Base-by-base conservation (phyloP, 2,797 vertebrate genomes). In the Acanthopagrus latus region DNA sequence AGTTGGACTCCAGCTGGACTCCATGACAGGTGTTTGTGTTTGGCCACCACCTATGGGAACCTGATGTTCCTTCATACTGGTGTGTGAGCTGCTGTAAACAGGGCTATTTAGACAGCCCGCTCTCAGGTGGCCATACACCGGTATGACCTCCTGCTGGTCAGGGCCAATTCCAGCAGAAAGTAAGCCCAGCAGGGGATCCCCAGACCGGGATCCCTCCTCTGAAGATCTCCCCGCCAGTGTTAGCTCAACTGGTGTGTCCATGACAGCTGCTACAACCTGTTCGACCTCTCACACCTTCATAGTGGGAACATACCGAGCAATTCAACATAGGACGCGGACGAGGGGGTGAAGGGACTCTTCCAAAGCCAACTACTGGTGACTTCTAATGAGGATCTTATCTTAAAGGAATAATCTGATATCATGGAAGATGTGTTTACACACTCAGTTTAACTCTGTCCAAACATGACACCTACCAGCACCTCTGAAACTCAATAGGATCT, bases 211-310 rank as follows among this genome's bases (percentile, higher is more conserved):
- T 82, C 71, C 72, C 71, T 87, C 65, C 78, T 52, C 64, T 81
- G 70, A 76, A 76, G 71, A 21, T 59, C 27, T 33, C 18, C n/a
- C 59, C 2, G 43, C 38, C 55, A 63, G 3, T 80, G 81, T 88
- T 86, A 67, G 75, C 71, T 74, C 78, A 86, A 87, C 71, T 85
- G 70, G 64, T 84, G 83, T 25, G 50, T 87, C 68, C 48, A 33
- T 63, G 78, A 85, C 90, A 90, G 90, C 90, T 92, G 92, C 80
- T 74, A n/a, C 85, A 91, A 89, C 83, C 82, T 87, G 74, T 81
- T 80, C 0, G 11, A 74, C 71, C 48, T 18, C 23, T 71, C 62
- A 68, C 64, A 63, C 41, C 25, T 71, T n/a, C 29, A 56, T 44
- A 59, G 69, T 48, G 56, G 72, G 83, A 47, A 59, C 51, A 64